Evolutionary conservation across 2,113 vertebrate genomes (phyloP).

Genomic region (Melanerpes aurifrons): DNA sequence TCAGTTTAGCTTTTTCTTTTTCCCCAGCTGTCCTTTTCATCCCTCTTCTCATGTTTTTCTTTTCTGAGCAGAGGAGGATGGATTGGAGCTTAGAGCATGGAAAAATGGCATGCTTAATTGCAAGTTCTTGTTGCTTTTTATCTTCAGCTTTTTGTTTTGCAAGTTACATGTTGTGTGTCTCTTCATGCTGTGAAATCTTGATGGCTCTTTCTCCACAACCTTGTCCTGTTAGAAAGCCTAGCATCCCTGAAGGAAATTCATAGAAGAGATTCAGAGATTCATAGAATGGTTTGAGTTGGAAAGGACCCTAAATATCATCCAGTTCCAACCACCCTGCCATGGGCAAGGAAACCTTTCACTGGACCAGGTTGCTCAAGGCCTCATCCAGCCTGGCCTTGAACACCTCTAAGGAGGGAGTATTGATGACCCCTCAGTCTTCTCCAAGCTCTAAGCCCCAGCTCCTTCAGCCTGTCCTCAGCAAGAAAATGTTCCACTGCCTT

Average conservation of each 20-base stretch:
- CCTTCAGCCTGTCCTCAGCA: no score
- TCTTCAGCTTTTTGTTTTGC: neutral
- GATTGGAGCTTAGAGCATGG: neutral
- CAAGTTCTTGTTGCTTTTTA: neutral
- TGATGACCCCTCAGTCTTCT: no score
- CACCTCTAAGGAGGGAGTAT: no score
- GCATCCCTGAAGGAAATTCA: neutral
- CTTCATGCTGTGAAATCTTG: neutral
- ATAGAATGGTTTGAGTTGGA: no score
- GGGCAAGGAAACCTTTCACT: no score
- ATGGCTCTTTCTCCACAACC: neutral
- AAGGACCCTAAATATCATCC: no score
- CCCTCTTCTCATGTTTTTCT: neutral
- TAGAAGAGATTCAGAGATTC: no score
- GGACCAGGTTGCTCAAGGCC: no score
- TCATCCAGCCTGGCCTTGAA: no score
- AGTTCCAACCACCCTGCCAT: no score
- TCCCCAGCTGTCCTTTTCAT: conserved; percentile 4
- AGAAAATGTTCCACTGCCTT: no score
- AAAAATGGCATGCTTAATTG: neutral
- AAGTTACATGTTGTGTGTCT: neutral
- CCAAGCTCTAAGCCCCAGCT: no score
- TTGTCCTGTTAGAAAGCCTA: neutral
- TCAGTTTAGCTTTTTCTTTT: conserved; percentile 8
- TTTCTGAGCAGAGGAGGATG: neutral